phyloP scores from a whole-genome alignment of 2,797 vertebrate genomes.

The Prionace glauca region DNA sequence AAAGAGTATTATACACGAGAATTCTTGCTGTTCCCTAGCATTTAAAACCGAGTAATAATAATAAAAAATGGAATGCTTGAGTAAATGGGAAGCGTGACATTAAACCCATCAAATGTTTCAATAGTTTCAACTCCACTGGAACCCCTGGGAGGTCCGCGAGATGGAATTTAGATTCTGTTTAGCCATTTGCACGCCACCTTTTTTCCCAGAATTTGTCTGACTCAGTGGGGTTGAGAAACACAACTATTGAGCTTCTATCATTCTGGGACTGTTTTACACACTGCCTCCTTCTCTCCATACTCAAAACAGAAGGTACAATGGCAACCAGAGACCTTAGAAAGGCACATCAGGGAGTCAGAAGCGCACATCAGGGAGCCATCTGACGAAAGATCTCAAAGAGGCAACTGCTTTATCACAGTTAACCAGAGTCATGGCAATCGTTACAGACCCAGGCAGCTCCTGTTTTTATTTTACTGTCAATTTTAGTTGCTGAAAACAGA shows the following conservation, averaged over 20 bases:
- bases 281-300: background rate
- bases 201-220: background rate
- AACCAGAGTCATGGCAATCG: slow-evolving; percentile 9
- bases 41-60: background rate
- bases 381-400: background rate
- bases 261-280: background rate
- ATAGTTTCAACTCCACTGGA: background rate
- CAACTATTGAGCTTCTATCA: background rate
- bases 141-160: background rate
- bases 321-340: slow-evolving; percentile 1
- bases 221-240: background rate
- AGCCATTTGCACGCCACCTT: background rate
- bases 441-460: background rate
- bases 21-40: background rate
- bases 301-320: slow-evolving; percentile 12
- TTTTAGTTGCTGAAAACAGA: background rate
- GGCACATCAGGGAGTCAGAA: slow-evolving; percentile 24
- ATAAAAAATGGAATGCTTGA: background rate
- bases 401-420: background rate
- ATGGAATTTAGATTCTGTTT: background rate
- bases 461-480: background rate
- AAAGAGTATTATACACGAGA: background rate
- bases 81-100: slow-evolving; percentile 2
- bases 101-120: slow-evolving; percentile 28
- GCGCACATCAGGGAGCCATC: background rate